These are phyloP conservation scores for Danio tinwini DNA, from an alignment of 2,797 vertebrate genomes.

Conservation along the genomic window DNA sequence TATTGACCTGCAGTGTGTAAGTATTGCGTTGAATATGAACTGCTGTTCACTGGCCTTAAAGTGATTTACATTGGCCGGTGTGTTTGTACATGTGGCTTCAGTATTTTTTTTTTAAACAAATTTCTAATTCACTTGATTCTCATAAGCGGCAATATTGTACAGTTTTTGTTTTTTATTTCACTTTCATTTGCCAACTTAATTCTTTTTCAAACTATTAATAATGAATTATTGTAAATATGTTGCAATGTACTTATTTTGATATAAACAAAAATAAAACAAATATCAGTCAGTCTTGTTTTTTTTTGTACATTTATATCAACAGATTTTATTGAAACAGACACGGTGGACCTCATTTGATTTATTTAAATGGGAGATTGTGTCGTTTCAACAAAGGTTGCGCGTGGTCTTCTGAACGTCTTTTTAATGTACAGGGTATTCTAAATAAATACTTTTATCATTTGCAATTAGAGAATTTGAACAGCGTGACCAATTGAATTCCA, in stretches of 20 bases:
- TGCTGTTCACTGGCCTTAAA: slow-evolving; percentile 44
- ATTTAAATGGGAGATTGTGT: slow-evolving; percentile 76
- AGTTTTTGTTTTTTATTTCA: slow-evolving; percentile 54
- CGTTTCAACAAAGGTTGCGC: slow-evolving; percentile 3
- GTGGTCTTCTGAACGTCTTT: neutral
- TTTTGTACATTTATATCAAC: neutral
- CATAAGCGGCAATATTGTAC: slow-evolving; percentile 51
- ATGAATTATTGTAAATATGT: slow-evolving; percentile 79
- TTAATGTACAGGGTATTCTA: neutral
- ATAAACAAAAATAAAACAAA: slow-evolving; percentile 78
- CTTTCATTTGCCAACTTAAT: neutral
- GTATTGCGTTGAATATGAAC: slow-evolving; percentile 33
- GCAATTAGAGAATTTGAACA: slow-evolving; percentile 55
- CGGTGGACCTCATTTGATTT: slow-evolving; percentile 73
- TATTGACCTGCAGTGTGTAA: slow-evolving; percentile 19
- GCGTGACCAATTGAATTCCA: neutral
- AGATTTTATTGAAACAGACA: neutral
- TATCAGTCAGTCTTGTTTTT: slow-evolving; percentile 34
- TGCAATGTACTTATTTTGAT: slow-evolving; percentile 79
- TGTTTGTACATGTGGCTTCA: slow-evolving; percentile 28
- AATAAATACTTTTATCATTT: slow-evolving; percentile 8
- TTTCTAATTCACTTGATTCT: slow-evolving; percentile 23
- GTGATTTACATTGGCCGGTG: neutral
- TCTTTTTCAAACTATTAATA: slow-evolving; percentile 75
- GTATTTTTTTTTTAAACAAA: slow-evolving; percentile 45